Base-by-base conservation (phyloP, 2,113 vertebrate genomes). In the Mastomys natalensis region DNA sequence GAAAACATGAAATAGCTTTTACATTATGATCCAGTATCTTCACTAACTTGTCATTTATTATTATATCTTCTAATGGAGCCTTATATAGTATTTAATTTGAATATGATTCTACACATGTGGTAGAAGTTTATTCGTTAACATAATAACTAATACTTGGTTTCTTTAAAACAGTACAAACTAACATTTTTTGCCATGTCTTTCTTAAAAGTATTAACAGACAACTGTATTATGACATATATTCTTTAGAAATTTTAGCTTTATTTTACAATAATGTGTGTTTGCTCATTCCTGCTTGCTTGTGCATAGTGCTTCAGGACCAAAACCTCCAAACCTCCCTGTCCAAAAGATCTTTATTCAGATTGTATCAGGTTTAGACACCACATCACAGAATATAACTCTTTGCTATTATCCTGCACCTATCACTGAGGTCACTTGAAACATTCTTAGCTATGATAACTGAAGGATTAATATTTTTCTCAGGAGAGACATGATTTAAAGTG, bases 1-100 rank as follows among this genome's bases (percentile, higher is more conserved):
- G 77, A 60, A 62, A 93, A 77, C 58, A 90, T 66, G 60, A 91
- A 15, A 70, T 3, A 87, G 91, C 87, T 97, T 93, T 93, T 96
- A 97, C 5, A 34, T 97, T 78, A 68, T 91, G 74, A 96, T 58
- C 91, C 21, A 62, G 4, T 82, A 16, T 43, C 78, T 45, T 73
- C 68, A 78, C 60, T 80, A 55, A 73, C 37, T 82, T 77, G 5
- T 87, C 74, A 37, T n/a, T 43, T 87, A 70, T 74, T 94, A 53
- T 80, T 29, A 1, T 51, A 22, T 34, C 31, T 26, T 40, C 10
- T 26, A 66, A 55, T 66, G 0, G 0, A 66, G 40, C 2, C 0
- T 88, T 64, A 58, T 1, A 26, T 66, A 84, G 40, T 21, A 45
- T 19, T 82, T 96, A 51, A 55, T 21, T 15, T 91, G 31, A 77